Conservation (phyloP, 2,888 invertebrate genomes). For the Quadroppia sp. region DNA sequence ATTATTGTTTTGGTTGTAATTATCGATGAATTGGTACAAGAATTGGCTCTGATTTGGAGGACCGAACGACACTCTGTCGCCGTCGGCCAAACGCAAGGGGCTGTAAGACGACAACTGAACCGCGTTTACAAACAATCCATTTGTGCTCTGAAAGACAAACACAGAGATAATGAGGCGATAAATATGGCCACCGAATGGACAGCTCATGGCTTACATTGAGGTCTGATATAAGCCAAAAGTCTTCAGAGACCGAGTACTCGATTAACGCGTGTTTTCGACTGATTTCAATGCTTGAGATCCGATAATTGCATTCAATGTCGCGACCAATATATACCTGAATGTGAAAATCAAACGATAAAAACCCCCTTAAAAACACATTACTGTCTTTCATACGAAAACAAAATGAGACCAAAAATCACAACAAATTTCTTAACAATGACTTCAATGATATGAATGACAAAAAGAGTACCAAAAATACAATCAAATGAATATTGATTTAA, state of each 20-base stretch:
- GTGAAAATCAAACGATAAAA: background rate
- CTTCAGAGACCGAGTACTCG: background rate
- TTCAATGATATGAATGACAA: too few species aligned
- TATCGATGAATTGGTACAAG: slow-evolving; percentile 30
- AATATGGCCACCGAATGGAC: too few species aligned
- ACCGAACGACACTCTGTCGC: slow-evolving; percentile 28
- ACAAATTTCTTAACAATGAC: too few species aligned
- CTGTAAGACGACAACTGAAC: slow-evolving; percentile 3
- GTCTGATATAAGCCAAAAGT: slow-evolving; percentile 21
- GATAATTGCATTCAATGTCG: slow-evolving; percentile 34
- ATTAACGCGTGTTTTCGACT: slow-evolving; percentile 38
- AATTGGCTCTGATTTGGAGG: slow-evolving; percentile 9
- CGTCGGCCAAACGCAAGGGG: background rate
- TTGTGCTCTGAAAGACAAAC: slow-evolving; percentile 37
- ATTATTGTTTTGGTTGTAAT: background rate
- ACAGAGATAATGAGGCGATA: background rate
- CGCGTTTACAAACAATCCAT: slow-evolving; percentile 34
- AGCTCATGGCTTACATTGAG: slow-evolving; percentile 21
- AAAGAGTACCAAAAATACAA: too few species aligned
- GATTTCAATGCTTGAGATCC: slow-evolving; percentile 37
- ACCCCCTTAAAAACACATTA: background rate
- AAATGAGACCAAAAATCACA: too few species aligned
- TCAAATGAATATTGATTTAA: too few species aligned
- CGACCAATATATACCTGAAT: slow-evolving; percentile 36
- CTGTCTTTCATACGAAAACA: too few species aligned